Evolutionary conservation across 2,888 invertebrate genomes (phyloP), one percentile per base, ranked within the genome.

Genomic region (Campopleginae sp.): DNA sequence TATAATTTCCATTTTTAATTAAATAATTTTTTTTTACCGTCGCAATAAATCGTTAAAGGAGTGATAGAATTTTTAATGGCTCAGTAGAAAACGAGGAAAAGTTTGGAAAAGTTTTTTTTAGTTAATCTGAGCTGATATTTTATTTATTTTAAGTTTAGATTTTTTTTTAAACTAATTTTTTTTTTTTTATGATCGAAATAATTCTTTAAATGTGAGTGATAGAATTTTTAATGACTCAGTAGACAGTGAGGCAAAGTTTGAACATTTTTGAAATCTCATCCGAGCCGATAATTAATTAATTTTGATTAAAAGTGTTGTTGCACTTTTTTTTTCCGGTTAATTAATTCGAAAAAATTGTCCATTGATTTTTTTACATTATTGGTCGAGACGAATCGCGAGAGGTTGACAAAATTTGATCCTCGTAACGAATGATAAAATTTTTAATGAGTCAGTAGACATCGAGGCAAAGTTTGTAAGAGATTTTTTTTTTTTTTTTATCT

Each of bases 201-300:
- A 51, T 8, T 19, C 19, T 10, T 8, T 19, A 19, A 27, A 27
- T 0, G n/a, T 8, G 58, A 27, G 5, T 14, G 58, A 27, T 6
- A 58, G 54, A 19, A 33, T 14, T 72, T 72, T 23, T 12, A 48
- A 71, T 46, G 23, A 46, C 68, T 2, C 51, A 3, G 10, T 10
- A 51, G 70, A 31, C 23, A 27, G 19, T n/a, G 6, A 31, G n/a
- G n/a, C 31, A 19, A 54, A 54, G 14, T 38, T 31, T 19, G 63
- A 6, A 12, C 31, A 75, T 23, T 44, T 44, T 10, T 23, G 48
- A n/a, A n/a, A 31, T 33, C 17, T 27, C 14, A 27, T 10, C 44
- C 17, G n/a, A 14, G 10, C 31, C 14, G 46, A 48, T 70, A 48
- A 70, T 46, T 31, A 27, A 70, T 70, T n/a, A n/a, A n/a, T n/a